Evolutionary conservation across 2,797 vertebrate species (phyloP), one percentile per base, ranked within the genome.

Genomic region (Pampus argenteus): DNA sequence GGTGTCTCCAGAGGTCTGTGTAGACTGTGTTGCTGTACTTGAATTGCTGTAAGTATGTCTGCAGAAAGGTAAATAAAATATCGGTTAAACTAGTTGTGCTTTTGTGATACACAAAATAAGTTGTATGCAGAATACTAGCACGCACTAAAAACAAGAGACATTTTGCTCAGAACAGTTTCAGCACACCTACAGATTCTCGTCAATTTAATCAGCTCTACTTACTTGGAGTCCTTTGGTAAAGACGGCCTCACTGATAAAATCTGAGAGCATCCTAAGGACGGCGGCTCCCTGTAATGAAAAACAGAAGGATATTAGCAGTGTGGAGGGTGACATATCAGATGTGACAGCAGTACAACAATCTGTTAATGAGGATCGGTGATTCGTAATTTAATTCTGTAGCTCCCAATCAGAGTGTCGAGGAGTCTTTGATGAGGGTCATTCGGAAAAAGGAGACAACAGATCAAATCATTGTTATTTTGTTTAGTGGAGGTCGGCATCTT

Each of bases 261-360:
- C 68, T 0, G 96, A 97, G 5, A 98, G 95, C 97, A 98, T 97
- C 76, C 96, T 90, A 67, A 97, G 89, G 59, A 98, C 96, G 0
- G 96, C 91, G 0, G 94, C 96, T 3, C 97, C 97, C 97, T 92
- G 18, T 20, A 18, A 59, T 79, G 0, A 7, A 13, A 4, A 3
- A 26, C 29, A 48, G 25, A 15, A 22, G 26, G 9, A 44, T 17
- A 25, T 51, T 67, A 81, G 67, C 25, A 15, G n/a, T 54, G 50
- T 69, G 36, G 38, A 31, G 20, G 49, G 38, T 36, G 34, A 74
- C 26, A 59, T 22, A 18, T 81, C 3, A 8, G 59, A 49, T 66
- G 4, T 45, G 50, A 51, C 17, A 15, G 15, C 51, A 51, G 36
- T 22, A 63, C 14, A 66, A 44, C 4, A 57, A 36, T 38, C 14